Evolutionary conservation across 2,113 vertebrate species (phyloP), one percentile per base, ranked within the genome.

Genomic region (Pterocles orientalis): DNA sequence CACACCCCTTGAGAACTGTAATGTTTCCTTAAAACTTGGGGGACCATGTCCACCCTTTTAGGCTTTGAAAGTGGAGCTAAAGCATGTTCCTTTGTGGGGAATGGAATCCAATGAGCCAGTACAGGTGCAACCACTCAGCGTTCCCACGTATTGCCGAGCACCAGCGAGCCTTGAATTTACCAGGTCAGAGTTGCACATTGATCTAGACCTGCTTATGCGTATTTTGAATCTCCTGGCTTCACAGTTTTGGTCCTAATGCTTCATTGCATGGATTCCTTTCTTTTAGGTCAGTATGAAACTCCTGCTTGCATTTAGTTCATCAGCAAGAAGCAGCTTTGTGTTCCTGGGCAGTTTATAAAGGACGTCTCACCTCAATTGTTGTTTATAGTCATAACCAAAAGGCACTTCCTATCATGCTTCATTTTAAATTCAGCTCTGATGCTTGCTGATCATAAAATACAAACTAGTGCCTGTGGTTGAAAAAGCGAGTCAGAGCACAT

Each of bases 41-140:
- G 45, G 24, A 43, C 34, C 1, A 0, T 7, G 7, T 47, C 23
- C 51, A n/a, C 47, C 19, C 21, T 48, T 0, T 7, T 5, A 3
- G 14, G 7, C 31, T 28, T 71, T 71, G 43, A 13, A 65, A 77
- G 20, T 6, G 16, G 56, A 56, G 26, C 8, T 57, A 9, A 58
- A 66, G 29, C 33, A 0, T 14, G 34, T 8, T 69, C 11, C 29
- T 79, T 36, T 36, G 29, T 41, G 16, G 25, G n/a, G 9, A 4
- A 78, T 28, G 14, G 20, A 43, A 64, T 34, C 8, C 23, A 39
- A 4, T 5, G 21, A 29, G 29, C 24, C 51, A 5, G 56, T 0
- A 18, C 56, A 54, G 56, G 43, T 79, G 50, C 51, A 51, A 5
- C 76, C 68, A 39, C 15, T 68, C 36, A 5, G 5, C 29, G 5